Base-by-base conservation (phyloP, 2,888 invertebrate genomes). In the Agrilus mali region DNA sequence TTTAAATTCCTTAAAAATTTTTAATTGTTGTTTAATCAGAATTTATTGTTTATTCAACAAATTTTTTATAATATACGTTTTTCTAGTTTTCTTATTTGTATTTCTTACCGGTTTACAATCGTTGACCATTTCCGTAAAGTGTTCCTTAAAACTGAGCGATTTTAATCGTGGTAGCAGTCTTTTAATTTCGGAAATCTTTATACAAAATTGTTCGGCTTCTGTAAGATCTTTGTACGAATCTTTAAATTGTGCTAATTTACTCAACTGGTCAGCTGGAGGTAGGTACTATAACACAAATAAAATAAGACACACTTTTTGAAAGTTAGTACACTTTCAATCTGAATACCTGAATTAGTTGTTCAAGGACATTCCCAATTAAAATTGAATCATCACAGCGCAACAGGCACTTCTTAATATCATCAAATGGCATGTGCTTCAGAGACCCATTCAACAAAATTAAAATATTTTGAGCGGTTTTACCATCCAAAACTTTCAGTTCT, bases 161-260 rank as follows among this genome's bases (percentile, higher is more conserved):
- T 89, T 82, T 42, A 97, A 66, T 31, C 96, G 72, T 0, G 95
- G 89, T 45, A 81, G 71, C 7, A 97, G 70, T 7, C 93, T 73
- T 66, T 93, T 94, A 13, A 97, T 80, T 58, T 88, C 85, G 0
- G 90, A 84, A 56, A 96, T 82, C 22, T 86, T 86, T 0, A 93
- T 83, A 40, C 88, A 87, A 67, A 97, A 97, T 64, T 90, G 92
- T 63, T 98, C 98, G 0, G 96, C 92, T 53, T 93, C 94, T 0
- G 87, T 86, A 47, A 94, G 66, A 10, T 90, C 86, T 40, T 82
- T 77, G 58, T 85, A 86, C 14, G 78, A 73, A 46, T 81, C 79
- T 58, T 87, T 85, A 49, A 86, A 74, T 48, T 86, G 83, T 22
- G 87, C 80, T 7, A 98, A 66, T 54, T 86, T 82, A 51, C 83